Evolutionary conservation across 2,113 vertebrate genomes (phyloP).

Genomic region (Xerus inauris): DNA sequence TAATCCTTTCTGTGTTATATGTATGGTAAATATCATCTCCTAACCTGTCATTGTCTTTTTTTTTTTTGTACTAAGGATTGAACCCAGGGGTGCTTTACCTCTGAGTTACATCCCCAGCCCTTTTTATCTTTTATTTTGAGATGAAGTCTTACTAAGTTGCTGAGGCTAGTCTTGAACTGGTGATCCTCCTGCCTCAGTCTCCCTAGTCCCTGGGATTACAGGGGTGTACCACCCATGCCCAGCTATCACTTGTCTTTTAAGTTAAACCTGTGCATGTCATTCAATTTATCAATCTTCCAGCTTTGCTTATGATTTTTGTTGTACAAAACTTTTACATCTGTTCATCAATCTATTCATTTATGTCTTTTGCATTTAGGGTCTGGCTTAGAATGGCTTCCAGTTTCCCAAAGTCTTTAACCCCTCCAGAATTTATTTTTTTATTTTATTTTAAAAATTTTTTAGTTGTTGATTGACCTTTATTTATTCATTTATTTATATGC

Average conservation of each 20-base stretch:
- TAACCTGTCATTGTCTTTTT: not conserved
- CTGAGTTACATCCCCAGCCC: not conserved
- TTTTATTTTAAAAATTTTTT: too few relatives aligned
- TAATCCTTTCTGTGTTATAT: not conserved
- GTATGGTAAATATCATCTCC: not conserved
- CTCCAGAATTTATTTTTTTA: not conserved
- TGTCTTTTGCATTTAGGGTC: not conserved
- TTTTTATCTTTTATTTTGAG: not conserved
- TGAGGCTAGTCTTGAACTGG: not conserved
- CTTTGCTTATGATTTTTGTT: not conserved
- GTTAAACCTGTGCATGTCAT: not conserved
- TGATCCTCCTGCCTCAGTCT: not conserved
- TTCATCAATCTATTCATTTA: not conserved
- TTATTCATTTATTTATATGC: too few relatives aligned
- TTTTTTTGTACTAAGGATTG: not conserved
- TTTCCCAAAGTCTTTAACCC: conserved; percentile 26
- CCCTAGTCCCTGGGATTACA: not conserved
- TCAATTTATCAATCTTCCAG: not conserved
- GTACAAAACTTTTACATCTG: not conserved
- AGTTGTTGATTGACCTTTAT: too few relatives aligned
- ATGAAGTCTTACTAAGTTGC: not conserved
- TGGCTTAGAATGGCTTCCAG: not conserved
- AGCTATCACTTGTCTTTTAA: not conserved
- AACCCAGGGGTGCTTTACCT: not conserved
- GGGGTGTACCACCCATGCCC: not conserved